Evolutionary conservation across 35 echinoderm and acorn worm species (phyloP).

Genomic region (Apostichopus californicus): DNA sequence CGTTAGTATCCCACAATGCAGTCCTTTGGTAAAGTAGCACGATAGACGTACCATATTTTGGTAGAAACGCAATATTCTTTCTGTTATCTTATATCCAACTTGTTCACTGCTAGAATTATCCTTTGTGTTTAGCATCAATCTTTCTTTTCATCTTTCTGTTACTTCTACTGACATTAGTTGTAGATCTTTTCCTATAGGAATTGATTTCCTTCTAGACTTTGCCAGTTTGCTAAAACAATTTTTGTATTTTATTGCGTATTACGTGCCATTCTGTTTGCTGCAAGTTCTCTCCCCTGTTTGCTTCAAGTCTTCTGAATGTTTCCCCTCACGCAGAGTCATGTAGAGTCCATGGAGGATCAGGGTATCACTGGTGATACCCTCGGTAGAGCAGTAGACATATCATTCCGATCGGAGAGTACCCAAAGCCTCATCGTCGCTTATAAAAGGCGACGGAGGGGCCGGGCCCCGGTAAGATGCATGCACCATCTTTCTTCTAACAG

Average conservation of each 20-base stretch:
- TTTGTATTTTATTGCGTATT: too few relatives aligned
- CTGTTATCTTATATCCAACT: too few relatives aligned
- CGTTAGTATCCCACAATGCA: slow-evolving; percentile 11
- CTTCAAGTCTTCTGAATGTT: slow-evolving; percentile 6
- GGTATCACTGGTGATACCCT: slow-evolving; percentile 58
- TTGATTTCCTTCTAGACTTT: too few relatives aligned
- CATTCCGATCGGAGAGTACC: slow-evolving; percentile 80
- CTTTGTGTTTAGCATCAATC: too few relatives aligned
- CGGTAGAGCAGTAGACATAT: slow-evolving; percentile 52
- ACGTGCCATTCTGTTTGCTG: neutral
- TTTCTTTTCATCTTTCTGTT: too few relatives aligned
- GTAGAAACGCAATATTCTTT: too few relatives aligned
- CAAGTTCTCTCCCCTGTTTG: slow-evolving; percentile 5
- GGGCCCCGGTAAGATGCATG: slow-evolving; percentile 80
- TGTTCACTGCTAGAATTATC: too few relatives aligned
- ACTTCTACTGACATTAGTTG: too few relatives aligned
- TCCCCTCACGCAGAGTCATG: slow-evolving; percentile 65
- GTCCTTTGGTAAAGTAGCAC: neutral
- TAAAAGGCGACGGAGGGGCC: slow-evolving; percentile 75
- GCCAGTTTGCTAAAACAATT: too few relatives aligned
- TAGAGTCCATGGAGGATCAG: slow-evolving; percentile 86
- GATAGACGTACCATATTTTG: neutral
- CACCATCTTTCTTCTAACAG: neutral
- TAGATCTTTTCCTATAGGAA: too few relatives aligned
- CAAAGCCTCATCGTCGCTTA: slow-evolving; percentile 83